These are phyloP conservation scores for Gallirallus australis DNA, from an alignment of 2,797 vertebrate species.

Conservation along the genomic window DNA sequence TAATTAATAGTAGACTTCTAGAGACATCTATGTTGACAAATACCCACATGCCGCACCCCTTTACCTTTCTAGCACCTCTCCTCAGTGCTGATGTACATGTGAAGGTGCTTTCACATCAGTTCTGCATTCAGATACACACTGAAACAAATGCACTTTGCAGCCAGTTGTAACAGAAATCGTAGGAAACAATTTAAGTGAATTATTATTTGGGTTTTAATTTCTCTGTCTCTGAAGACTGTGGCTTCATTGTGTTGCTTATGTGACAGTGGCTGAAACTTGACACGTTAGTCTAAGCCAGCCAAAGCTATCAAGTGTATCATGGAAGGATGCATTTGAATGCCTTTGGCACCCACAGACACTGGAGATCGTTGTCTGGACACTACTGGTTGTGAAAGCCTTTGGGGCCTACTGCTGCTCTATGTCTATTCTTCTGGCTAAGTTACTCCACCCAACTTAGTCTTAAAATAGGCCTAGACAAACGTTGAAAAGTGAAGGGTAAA, in stretches of 20 bases:
- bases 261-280: neutral
- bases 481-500: neutral
- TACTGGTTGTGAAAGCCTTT: neutral
- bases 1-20: conserved; percentile 62
- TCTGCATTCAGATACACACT: neutral
- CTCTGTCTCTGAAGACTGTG: neutral
- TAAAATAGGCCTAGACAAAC: neutral
- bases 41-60: neutral
- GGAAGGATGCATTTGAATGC: neutral
- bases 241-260: neutral
- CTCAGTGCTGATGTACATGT: neutral
- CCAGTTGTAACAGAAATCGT: neutral
- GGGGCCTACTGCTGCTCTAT: neutral
- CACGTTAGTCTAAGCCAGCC: neutral
- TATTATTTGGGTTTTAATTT: neutral
- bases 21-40: conserved; percentile 50
- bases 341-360: neutral
- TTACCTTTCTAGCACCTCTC: neutral
- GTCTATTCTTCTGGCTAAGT: neutral
- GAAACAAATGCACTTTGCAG: neutral
- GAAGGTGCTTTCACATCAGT: neutral
- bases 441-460: neutral
- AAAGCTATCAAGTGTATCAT: neutral
- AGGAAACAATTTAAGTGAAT: neutral
- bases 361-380: neutral